phyloP scores from a whole-genome alignment of 1,140 invertebrate species.

The Brevipalpus yothersi region DNA sequence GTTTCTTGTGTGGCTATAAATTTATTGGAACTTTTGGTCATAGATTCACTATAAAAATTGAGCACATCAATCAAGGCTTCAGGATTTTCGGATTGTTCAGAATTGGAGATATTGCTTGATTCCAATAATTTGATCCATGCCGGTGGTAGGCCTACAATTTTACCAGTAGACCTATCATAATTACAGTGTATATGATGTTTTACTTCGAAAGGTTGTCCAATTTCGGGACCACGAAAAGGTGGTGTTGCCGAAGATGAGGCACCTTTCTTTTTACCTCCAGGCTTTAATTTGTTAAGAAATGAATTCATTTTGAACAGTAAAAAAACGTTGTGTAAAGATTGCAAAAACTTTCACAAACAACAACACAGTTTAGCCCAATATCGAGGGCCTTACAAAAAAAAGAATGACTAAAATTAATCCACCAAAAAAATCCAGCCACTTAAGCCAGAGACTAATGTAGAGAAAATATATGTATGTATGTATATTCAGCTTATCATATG shows the following conservation, averaged over 20 bases:
- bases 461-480: too few species aligned
- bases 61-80: conserved; percentile 68
- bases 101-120: conserved; percentile 47
- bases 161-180: conserved; percentile 44
- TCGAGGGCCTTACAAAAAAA: too few species aligned
- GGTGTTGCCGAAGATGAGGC: background rate
- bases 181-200: conserved; percentile 53
- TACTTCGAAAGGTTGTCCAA: conserved; percentile 22
- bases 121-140: conserved; percentile 53
- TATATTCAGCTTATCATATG: too few species aligned
- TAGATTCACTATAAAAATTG: conserved; percentile 67
- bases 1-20: conserved; percentile 38
- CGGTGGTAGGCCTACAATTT: conserved; percentile 46
- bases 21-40: conserved; percentile 48
- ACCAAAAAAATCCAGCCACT: too few species aligned
- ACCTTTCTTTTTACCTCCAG: background rate
- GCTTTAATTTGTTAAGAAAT: background rate
- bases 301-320: background rate
- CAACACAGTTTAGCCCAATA: too few species aligned
- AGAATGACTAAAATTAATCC: too few species aligned
- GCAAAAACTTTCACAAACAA: too few species aligned
- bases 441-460: too few species aligned
- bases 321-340: too few species aligned
- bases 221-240: conserved; percentile 9
- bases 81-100: conserved; percentile 72